Conservation (phyloP, 1,140 invertebrate genomes). For the Dendroctonus valens region DNA sequence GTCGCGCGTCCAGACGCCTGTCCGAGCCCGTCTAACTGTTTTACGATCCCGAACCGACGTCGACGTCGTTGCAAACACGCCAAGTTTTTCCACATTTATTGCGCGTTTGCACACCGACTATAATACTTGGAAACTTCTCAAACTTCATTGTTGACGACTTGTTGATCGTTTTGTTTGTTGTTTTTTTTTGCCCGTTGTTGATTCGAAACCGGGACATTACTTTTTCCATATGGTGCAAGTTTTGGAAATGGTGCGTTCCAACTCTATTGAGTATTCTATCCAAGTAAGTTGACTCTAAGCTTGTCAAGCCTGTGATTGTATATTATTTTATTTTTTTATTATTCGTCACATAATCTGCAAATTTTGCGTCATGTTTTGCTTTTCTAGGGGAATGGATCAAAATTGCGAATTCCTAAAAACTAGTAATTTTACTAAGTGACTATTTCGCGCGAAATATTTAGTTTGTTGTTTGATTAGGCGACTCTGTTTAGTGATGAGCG, state of each 20-base stretch:
- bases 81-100: constrained; percentile 10
- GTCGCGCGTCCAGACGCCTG: constrained; percentile 19
- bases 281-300: constrained; percentile 41
- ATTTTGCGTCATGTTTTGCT: too few species aligned
- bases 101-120: background rate
- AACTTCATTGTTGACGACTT: constrained; percentile 12
- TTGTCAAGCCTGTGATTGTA: too few species aligned
- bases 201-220: too few species aligned
- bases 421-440: too few species aligned
- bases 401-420: too few species aligned
- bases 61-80: constrained; percentile 2
- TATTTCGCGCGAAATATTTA: too few species aligned
- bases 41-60: constrained; percentile 4
- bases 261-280: constrained; percentile 46
- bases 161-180: constrained; percentile 5
- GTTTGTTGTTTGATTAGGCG: too few species aligned
- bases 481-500: too few species aligned
- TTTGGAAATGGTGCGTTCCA: constrained; percentile 49
- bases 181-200: constrained; percentile 13
- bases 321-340: too few species aligned
- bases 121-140: background rate
- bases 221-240: constrained; percentile 50
- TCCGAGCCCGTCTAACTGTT: background rate
- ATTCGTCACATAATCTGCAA: too few species aligned
- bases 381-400: too few species aligned